These are phyloP conservation scores for Chloroceryle inda DNA, from an alignment of 2,797 vertebrate species.

Conservation along the genomic window DNA sequence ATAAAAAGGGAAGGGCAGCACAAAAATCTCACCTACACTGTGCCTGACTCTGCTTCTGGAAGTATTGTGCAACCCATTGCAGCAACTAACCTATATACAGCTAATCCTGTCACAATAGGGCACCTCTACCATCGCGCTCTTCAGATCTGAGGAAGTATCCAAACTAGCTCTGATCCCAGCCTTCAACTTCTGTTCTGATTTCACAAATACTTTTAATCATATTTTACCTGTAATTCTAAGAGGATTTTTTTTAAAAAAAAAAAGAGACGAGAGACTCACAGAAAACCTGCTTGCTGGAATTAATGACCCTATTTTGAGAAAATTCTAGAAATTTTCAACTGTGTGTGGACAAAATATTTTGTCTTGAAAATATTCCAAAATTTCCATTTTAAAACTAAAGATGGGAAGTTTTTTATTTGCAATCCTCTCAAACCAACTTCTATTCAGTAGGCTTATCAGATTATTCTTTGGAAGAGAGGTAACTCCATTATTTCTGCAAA, in stretches of 20 bases:
- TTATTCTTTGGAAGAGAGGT: not conserved
- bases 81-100: constrained; percentile 15
- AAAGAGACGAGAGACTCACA: fast-evolving
- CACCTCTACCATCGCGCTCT: not conserved
- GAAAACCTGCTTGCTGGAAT: not conserved
- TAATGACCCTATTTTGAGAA: not conserved
- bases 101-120: not conserved
- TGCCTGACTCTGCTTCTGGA: not conserved
- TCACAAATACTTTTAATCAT: not conserved
- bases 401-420: not conserved
- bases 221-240: not conserved
- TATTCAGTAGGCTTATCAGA: not conserved
- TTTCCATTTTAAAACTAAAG: not conserved
- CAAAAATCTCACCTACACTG: constrained; percentile 51
- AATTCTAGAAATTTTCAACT: not conserved
- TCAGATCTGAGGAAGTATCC: not conserved
- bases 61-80: constrained; percentile 37
- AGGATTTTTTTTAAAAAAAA: not conserved
- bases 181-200: not conserved
- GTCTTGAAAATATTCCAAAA: not conserved
- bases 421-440: not conserved
- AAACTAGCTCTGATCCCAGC: not conserved
- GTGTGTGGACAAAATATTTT: not conserved
- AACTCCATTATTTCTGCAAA: not conserved
- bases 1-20: constrained; percentile 61